Evolutionary conservation across 1,140 invertebrate species (phyloP).

Genomic region (Zaprionus nigranus): DNA sequence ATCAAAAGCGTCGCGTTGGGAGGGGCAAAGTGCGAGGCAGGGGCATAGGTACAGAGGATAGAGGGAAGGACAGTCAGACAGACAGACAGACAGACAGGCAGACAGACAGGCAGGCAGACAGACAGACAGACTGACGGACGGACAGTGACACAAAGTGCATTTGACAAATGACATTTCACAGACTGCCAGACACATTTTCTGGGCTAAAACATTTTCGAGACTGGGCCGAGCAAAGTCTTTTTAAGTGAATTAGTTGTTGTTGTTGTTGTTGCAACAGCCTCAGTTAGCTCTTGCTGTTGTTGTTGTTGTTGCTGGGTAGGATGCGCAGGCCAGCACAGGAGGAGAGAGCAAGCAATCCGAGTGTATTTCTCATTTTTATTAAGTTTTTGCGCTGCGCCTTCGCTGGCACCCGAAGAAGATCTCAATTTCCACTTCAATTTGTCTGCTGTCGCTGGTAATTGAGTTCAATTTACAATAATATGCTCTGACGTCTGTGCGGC

Average conservation of each 20-base stretch:
- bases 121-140: conserved; percentile 35
- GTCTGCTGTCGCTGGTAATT: conserved; percentile 84
- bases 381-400: conserved; percentile 44
- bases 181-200: conserved; percentile 70
- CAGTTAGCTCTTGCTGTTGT: conserved; percentile 23
- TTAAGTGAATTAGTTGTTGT: conserved; percentile 79
- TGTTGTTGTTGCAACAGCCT: conserved; percentile 23
- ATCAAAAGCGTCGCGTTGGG: conserved; percentile 44
- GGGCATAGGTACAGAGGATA: conserved; percentile 28
- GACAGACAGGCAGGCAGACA: conserved; percentile 15
- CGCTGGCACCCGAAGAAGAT: conserved; percentile 69
- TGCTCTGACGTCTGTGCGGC: conserved; percentile 78
- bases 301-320: conserved; percentile 33
- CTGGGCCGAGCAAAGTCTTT: conserved; percentile 70
- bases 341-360: background rate
- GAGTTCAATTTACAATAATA: conserved; percentile 84
- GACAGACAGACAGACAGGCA: background rate
- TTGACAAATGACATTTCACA: conserved; percentile 83
- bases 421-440: conserved; percentile 84
- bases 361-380: conserved; percentile 74
- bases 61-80: conserved; percentile 29
- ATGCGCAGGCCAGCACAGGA: background rate
- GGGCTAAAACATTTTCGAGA: conserved; percentile 56
- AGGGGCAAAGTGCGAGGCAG: conserved; percentile 27
- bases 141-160: conserved; percentile 80